These are phyloP conservation scores for Branchinecta lindahli DNA, from an alignment of 1,140 invertebrate species.

Conservation along the genomic window DNA sequence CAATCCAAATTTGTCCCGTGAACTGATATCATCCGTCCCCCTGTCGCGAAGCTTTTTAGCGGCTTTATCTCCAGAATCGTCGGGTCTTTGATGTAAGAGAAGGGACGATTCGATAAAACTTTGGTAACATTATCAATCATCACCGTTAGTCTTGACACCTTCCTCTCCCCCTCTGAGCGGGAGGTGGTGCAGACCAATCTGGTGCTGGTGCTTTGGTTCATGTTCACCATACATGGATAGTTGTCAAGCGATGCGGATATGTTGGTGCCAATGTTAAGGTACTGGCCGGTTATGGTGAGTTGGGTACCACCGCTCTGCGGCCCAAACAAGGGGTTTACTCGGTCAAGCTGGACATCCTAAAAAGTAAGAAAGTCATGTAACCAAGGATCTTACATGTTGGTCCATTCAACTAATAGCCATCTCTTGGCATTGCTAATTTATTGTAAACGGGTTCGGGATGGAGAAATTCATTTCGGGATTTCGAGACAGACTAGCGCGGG, in stretches of 20 bases:
- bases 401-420: no score
- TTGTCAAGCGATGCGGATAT: constrained; percentile 76
- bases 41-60: constrained; percentile 67
- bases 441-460: no score
- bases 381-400: no score
- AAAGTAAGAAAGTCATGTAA: background rate
- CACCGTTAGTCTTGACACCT: constrained; percentile 48
- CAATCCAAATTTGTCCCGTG: constrained; percentile 80
- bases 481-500: no score
- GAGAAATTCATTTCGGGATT: no score
- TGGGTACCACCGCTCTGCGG: constrained; percentile 87
- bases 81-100: constrained; percentile 82
- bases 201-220: constrained; percentile 70
- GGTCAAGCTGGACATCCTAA: constrained; percentile 55
- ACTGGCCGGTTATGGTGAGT: constrained; percentile 71
- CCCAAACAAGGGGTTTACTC: constrained; percentile 66
- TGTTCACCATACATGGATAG: constrained; percentile 69
- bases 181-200: constrained; percentile 74
- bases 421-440: no score
- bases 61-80: constrained; percentile 83
- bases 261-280: constrained; percentile 83
- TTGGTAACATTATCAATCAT: constrained; percentile 68
- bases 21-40: constrained; percentile 80
- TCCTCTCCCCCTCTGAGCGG: constrained; percentile 36
- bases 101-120: constrained; percentile 50